phyloP scores from a whole-genome alignment of 2,113 vertebrate genomes.

The Gallinago jamesoni region DNA sequence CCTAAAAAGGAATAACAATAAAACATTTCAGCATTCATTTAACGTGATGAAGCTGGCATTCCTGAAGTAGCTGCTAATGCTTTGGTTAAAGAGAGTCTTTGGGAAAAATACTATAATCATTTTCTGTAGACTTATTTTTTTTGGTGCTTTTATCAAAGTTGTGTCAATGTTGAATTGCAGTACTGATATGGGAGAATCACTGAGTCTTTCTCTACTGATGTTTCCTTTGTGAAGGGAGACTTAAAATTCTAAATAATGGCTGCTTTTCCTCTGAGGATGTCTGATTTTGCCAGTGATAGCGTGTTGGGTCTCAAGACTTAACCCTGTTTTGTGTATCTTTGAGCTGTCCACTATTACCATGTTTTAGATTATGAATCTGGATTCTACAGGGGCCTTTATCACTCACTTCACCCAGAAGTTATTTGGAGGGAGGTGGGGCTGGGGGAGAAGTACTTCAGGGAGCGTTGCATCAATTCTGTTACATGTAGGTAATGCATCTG shows the following conservation, averaged over 20 bases:
- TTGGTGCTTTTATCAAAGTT: background rate
- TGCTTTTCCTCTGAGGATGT: background rate
- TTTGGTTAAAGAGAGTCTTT: background rate
- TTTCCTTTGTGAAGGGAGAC: background rate
- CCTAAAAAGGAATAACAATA: background rate
- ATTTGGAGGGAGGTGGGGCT: background rate
- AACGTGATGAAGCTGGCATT: background rate
- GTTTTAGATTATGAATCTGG: background rate
- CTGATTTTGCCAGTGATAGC: background rate
- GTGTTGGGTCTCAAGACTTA: background rate
- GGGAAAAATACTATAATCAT: background rate
- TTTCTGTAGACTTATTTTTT: background rate
- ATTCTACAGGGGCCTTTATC: background rate
- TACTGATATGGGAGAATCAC: background rate
- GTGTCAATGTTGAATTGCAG: background rate
- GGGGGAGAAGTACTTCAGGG: background rate
- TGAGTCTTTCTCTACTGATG: background rate
- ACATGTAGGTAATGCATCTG: background rate
- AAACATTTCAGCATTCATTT: background rate
- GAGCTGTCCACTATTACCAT: background rate
- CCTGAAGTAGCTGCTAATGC: background rate
- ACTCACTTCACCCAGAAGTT: background rate
- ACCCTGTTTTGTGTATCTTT: background rate
- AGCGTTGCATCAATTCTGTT: background rate
- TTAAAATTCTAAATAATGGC: background rate